Percentiles rank a stretch among this genome's conserved stretches.
These are phyloP conservation scores for Cecropterus lyciades DNA, from an alignment of 1,140 invertebrate species.

Conservation along the genomic window DNA sequence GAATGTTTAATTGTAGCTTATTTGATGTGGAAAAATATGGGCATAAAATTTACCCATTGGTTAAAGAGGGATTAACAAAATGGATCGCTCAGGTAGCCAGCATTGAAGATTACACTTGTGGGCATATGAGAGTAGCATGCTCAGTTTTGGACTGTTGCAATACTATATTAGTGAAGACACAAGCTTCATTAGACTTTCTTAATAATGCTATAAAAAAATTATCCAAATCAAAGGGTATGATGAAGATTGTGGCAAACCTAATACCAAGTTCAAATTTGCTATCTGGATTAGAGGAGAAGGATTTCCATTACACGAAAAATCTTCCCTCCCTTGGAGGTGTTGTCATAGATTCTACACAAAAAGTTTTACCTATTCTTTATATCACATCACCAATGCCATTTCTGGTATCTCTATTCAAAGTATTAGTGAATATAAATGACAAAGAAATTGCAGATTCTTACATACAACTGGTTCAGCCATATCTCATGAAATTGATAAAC, in stretches of 20 bases:
- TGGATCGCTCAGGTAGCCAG: conserved; percentile 59
- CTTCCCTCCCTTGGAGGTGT: conserved; percentile 69
- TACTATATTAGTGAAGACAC: conserved; percentile 55
- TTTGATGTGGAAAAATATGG: conserved; percentile 53
- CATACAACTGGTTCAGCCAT: conserved; percentile 49
- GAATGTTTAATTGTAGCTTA: conserved; percentile 51
- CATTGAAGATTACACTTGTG: conserved; percentile 65
- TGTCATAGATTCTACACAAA: conserved; percentile 75
- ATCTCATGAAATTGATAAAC: conserved; percentile 61
- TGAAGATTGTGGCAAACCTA: conserved; percentile 58
- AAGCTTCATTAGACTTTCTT: conserved; percentile 54
- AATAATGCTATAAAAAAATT: conserved; percentile 54
- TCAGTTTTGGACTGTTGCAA: conserved; percentile 66
- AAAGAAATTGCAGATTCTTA: conserved; percentile 48
- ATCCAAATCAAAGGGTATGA: conserved; percentile 55
- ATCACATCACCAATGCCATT: conserved; percentile 82
- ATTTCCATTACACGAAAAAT: conserved; percentile 76
- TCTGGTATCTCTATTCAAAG: conserved; percentile 73
- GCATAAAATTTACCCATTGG: conserved; percentile 62
- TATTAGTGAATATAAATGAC: conserved; percentile 54
- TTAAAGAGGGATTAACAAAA: conserved; percentile 68
- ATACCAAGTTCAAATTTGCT: conserved; percentile 71
- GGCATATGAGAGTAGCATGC: conserved; percentile 61
- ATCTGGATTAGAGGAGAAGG: conserved; percentile 75
- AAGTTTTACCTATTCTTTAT: conserved; percentile 82